A percentile compares a stretch with the other conserved stretches of the same genome.
Evolutionary conservation across 2,113 vertebrate species (phyloP).

Genomic region (Xyliphius kryptos): DNA sequence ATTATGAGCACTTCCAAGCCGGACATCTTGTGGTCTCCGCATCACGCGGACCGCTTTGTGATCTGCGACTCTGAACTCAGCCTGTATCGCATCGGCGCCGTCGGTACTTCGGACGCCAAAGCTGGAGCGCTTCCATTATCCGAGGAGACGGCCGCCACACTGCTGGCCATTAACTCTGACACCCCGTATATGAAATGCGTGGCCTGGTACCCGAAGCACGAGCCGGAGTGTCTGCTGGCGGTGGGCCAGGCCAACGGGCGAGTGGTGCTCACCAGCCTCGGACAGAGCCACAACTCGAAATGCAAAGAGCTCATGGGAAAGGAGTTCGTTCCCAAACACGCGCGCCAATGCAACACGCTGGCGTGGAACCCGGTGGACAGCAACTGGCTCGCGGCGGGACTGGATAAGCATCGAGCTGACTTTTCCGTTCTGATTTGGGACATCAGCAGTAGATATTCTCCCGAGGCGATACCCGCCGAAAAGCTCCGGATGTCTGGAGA

Average conservation of each 20-base stretch:
- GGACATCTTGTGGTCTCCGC: conserved; percentile 95
- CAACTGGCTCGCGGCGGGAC: conserved; percentile 87
- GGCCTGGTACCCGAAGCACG: conserved; percentile 94
- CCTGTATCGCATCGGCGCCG: conserved; percentile 87
- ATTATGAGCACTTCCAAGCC: conserved; percentile 94
- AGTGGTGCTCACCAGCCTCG: conserved; percentile 91
- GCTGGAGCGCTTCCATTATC: conserved; percentile 83
- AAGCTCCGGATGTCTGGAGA: conserved; percentile 85
- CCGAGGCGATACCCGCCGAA: conserved; percentile 75
- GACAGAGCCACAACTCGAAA: conserved; percentile 92
- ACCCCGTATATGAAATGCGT: conserved; percentile 99
- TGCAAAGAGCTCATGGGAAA: conserved; percentile 91
- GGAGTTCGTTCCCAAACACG: conserved; percentile 97
- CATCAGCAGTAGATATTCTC: conserved; percentile 88
- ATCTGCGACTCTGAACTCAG: conserved; percentile 94
- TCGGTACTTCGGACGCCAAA: conserved; percentile 77
- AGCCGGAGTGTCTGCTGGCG: conserved; percentile 90
- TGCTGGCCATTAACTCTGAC: conserved; percentile 92
- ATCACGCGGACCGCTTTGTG: conserved; percentile 91
- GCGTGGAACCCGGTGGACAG: conserved; percentile 95
- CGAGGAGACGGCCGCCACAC: conserved; percentile 82
- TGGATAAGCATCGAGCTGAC: conserved; percentile 95
- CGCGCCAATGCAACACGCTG: conserved; percentile 91
- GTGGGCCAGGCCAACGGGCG: conserved; percentile 97
- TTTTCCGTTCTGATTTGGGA: conserved; percentile 97